These are phyloP conservation scores for Catostomus latipinnis DNA, from an alignment of 2,797 vertebrate genomes.

Conservation along the genomic window DNA sequence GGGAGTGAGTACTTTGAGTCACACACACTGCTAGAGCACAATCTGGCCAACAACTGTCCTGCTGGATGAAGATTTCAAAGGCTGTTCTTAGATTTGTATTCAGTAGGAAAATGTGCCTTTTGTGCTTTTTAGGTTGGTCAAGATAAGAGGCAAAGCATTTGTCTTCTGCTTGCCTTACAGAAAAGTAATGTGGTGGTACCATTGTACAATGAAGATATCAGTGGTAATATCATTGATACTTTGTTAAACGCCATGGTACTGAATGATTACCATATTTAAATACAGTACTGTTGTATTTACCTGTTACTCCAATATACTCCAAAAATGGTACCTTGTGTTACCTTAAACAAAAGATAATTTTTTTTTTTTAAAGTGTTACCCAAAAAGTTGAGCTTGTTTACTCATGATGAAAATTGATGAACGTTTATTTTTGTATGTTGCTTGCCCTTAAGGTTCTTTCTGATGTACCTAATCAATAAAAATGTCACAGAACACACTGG, in stretches of 20 bases:
- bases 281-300: too few species aligned
- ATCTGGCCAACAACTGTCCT: constrained; percentile 81
- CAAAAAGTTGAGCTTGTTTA: background rate
- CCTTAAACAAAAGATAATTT: too few species aligned
- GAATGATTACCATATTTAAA: too few species aligned
- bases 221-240: too few species aligned
- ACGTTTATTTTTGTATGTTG: background rate
- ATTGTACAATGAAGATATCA: too few species aligned
- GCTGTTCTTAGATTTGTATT: background rate
- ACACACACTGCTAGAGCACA: constrained; percentile 82
- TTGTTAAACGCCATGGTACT: background rate
- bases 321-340: too few species aligned
- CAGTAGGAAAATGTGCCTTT: background rate
- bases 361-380: background rate
- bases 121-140: background rate
- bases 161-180: too few species aligned
- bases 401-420: background rate
- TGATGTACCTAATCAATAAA: constrained; percentile 84
- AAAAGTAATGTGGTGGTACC: too few species aligned
- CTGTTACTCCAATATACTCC: too few species aligned
- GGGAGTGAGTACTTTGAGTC: constrained; percentile 82
- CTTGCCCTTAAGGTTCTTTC: constrained; percentile 74
- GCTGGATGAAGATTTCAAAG: background rate
- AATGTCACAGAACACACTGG: constrained; percentile 82
- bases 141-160: background rate